A percentile compares a stretch with the other conserved stretches of the same genome.
phyloP scores from a whole-genome alignment of 1,140 invertebrate species.

The Drosophila orosa region DNA sequence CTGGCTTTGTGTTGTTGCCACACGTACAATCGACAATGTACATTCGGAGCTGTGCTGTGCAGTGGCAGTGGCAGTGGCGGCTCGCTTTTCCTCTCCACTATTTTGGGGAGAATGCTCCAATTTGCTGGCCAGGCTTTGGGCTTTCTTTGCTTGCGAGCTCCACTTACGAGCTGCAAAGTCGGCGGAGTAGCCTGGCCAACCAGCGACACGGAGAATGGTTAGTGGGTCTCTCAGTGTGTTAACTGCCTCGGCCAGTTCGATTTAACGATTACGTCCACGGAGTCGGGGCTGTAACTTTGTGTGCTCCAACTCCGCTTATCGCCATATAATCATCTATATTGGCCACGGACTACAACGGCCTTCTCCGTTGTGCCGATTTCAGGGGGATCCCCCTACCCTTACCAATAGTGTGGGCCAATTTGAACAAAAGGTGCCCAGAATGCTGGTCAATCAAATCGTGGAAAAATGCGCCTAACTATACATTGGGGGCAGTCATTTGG shows the following conservation, averaged over 20 bases:
- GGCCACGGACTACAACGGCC: background rate
- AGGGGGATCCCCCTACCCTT: background rate
- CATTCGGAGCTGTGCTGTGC: slow-evolving; percentile 7
- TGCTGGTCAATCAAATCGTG: slow-evolving; percentile 2
- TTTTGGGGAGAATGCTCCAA: slow-evolving; percentile 47
- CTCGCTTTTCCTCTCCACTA: slow-evolving; percentile 21
- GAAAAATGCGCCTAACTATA: slow-evolving; percentile 6
- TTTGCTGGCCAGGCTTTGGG: slow-evolving; percentile 17
- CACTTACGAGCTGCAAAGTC: slow-evolving; percentile 3
- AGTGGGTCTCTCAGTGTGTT: slow-evolving; percentile 5
- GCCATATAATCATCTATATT: slow-evolving; percentile 10
- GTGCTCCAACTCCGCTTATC: slow-evolving; percentile 10
- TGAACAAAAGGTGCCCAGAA: slow-evolving; percentile 12
- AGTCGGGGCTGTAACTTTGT: background rate
- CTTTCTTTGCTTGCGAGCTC: slow-evolving; percentile 11
- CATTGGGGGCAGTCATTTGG: slow-evolving; percentile 5
- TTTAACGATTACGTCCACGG: slow-evolving; percentile 17
- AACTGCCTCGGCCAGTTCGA: slow-evolving; percentile 7
- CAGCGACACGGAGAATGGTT: background rate
- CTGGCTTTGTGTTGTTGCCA: slow-evolving; percentile 29
- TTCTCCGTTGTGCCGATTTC: slow-evolving; percentile 12
- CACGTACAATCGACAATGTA: slow-evolving; percentile 40
- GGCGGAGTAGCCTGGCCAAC: background rate
- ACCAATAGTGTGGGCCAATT: background rate
- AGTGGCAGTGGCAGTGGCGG: slow-evolving; percentile 11